Evolutionary conservation across 2,888 invertebrate species (phyloP), one percentile per base, ranked within the genome.

Genomic region (Acronicta psi): DNA sequence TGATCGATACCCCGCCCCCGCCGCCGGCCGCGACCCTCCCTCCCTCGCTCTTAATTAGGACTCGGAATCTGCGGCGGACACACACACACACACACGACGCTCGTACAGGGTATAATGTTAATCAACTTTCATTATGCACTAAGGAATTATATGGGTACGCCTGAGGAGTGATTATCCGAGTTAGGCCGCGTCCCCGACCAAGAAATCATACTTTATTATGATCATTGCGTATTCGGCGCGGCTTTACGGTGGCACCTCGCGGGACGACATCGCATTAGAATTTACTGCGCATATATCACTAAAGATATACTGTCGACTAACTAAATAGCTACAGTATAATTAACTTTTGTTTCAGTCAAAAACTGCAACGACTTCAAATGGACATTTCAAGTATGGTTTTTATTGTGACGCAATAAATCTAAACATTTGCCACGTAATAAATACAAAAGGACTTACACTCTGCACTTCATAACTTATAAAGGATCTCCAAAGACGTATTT

Each of bases 41-140:
- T 94, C 95, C 95, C 96, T 95, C 95, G 94, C 96, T 96, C 96
- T 96, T 96, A 96, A 96, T 96, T 96, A 96, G 96, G 96, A 96
- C 96, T 96, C 96, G 95, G 96, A 96, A 96, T 96, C 96, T 96
- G 96, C 95, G 96, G 96, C 96, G 96, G 96, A 96, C 96, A 96
- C 96, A 96, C 96, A 94, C 95, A 94, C 95, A 93, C 94, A 91
- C 89, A 80, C 87, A 65, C 59, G 63, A 59, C 72, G 71, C 71
- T 40, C 73, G 77, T 83, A 80, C 80, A 79, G 83, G 77, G 86
- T 85, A 85, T 92, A 92, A 93, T 92, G 93, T 93, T 94, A 94
- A 93, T 94, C 94, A 93, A 93, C 93, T 94, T 94, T 94, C 93
- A 94, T 94, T 94, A 93, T 93, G 93, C 93, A 94, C 94, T 93